These are phyloP conservation scores for Maniola hyperantus DNA, from an alignment of 2,888 invertebrate species.

Conservation along the genomic window DNA sequence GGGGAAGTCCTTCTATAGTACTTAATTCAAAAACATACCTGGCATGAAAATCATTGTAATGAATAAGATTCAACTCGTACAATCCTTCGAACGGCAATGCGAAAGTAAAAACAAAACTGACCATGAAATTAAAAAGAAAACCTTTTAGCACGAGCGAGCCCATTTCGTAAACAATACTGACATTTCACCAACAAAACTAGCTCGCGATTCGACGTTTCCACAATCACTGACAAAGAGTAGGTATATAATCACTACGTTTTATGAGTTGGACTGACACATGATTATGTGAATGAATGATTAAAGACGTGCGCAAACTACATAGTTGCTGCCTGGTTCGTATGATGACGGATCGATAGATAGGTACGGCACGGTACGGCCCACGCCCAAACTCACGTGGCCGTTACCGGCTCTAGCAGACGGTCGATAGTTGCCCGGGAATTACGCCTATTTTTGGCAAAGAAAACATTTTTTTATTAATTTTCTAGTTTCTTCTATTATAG, in stretches of 20 bases:
- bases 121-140: conserved; percentile 38
- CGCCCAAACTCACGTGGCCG: too few relatives aligned
- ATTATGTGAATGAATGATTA: conserved; percentile 3
- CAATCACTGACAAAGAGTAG: too few relatives aligned
- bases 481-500: too few relatives aligned
- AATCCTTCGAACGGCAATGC: conserved; percentile 67
- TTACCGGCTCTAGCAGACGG: too few relatives aligned
- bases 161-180: conserved; percentile 32
- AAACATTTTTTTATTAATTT: too few relatives aligned
- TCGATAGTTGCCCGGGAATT: too few relatives aligned
- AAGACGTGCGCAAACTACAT: not conserved
- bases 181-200: conserved; percentile 19
- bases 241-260: too few relatives aligned
- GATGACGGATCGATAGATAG: not conserved
- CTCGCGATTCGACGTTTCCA: conserved; percentile 28
- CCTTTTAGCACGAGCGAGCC: conserved; percentile 33
- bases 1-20: not conserved
- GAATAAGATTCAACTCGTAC: conserved; percentile 81
- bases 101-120: conserved; percentile 49
- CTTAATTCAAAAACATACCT: conserved; percentile 59
- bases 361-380: too few relatives aligned
- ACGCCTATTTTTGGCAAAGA: too few relatives aligned
- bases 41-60: conserved; percentile 83
- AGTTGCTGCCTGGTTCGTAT: not conserved
- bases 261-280: conserved; percentile 29